These are phyloP conservation scores for Poeciliopsis infans DNA, from an alignment of 2,797 vertebrate species.

Conservation along the genomic window DNA sequence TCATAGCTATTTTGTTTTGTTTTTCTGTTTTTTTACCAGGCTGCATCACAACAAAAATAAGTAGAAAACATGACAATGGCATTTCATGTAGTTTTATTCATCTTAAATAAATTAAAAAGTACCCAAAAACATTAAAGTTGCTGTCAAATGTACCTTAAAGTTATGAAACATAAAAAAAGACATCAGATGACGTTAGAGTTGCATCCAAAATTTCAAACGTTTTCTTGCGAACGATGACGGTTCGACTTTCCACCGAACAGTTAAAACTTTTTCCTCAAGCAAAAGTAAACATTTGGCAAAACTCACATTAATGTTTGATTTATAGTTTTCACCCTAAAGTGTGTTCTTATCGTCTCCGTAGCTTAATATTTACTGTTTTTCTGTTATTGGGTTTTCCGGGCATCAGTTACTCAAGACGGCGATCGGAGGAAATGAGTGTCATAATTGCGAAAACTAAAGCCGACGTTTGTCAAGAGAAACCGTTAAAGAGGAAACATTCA, in stretches of 20 bases:
- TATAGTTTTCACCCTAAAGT: constrained; percentile 29
- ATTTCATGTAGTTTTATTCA: constrained; percentile 78
- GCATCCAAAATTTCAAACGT: constrained; percentile 36
- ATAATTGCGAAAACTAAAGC: constrained; percentile 25
- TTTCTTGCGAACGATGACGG: constrained; percentile 20
- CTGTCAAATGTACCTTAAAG: constrained; percentile 69
- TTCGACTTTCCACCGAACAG: constrained; percentile 19
- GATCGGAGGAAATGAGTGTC: constrained; percentile 4
- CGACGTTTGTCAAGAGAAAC: constrained; percentile 29
- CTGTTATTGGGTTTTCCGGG: background rate
- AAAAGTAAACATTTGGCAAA: constrained; percentile 42
- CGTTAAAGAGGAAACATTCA: constrained; percentile 44
- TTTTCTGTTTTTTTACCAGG: too few species aligned
- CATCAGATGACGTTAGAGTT: constrained; percentile 44
- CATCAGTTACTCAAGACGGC: constrained; percentile 11
- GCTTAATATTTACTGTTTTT: background rate
- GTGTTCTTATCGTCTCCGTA: background rate
- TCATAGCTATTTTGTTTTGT: too few species aligned
- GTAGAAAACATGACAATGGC: constrained; percentile 7
- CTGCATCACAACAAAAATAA: background rate
- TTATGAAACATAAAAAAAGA: constrained; percentile 53
- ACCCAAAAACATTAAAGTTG: constrained; percentile 64
- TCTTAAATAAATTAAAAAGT: constrained; percentile 86
- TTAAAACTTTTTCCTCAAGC: constrained; percentile 11
- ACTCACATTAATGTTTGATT: constrained; percentile 1